phyloP scores from a whole-genome alignment of 1,140 invertebrate genomes.

The Bemisia tabaci region DNA sequence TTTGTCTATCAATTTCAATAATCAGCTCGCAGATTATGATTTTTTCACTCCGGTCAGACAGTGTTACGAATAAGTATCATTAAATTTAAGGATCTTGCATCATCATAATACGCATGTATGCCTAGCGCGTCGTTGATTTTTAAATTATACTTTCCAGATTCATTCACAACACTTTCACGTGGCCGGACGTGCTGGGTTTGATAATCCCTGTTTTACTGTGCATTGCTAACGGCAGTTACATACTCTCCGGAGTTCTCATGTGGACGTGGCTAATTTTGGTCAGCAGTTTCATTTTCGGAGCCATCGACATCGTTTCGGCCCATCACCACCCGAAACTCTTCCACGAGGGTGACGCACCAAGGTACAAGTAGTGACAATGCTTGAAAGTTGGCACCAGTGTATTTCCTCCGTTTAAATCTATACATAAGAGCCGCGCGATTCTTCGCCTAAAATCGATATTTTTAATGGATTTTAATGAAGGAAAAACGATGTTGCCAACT shows the following conservation, averaged over 20 bases:
- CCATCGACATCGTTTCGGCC: slow-evolving; percentile 56
- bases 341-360: slow-evolving; percentile 60
- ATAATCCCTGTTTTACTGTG: not conserved
- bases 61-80: no score
- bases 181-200: not conserved
- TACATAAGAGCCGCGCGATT: no score
- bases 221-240: not conserved
- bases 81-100: no score
- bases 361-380: slow-evolving; percentile 27
- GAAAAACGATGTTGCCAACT: not conserved
- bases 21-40: no score
- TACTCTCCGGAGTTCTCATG: slow-evolving; percentile 10
- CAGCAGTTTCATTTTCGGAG: slow-evolving; percentile 44
- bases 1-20: no score
- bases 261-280: slow-evolving; percentile 45
- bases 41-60: no score
- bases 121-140: no score
- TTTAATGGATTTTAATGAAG: not conserved
- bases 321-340: slow-evolving; percentile 74
- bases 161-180: not conserved
- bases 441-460: not conserved
- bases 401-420: not conserved
- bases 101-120: no score
- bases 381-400: not conserved
- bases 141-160: no score